These are phyloP conservation scores for Mongoloraphidia duomilia DNA, from an alignment of 2,888 invertebrate genomes.

Conservation along the genomic window DNA sequence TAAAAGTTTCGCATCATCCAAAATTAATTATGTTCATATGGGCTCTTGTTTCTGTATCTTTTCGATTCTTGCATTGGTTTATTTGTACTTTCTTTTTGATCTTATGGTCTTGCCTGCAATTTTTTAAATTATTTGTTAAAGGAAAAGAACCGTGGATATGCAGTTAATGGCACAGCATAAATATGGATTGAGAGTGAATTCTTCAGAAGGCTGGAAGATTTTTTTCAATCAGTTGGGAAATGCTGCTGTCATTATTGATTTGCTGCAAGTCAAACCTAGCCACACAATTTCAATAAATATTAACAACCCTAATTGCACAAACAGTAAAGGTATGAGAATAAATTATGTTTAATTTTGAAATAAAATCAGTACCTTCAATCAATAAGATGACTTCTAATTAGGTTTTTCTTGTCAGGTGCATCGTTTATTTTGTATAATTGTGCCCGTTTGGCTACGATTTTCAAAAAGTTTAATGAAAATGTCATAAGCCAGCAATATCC, in stretches of 20 bases:
- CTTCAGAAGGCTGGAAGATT: conserved; percentile 35
- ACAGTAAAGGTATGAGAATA: conserved; percentile 34
- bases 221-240: conserved; percentile 45
- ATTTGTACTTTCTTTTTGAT: conserved; percentile 5
- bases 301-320: conserved; percentile 30
- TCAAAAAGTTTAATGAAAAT: conserved; percentile 45
- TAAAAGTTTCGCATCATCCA: too few relatives aligned
- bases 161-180: conserved; percentile 53
- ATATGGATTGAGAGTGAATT: conserved; percentile 40
- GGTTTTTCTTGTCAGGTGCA: conserved; percentile 38
- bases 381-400: conserved; percentile 8
- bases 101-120: not conserved
- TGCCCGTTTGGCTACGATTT: conserved; percentile 51
- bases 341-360: conserved; percentile 6
- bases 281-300: conserved; percentile 41
- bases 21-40: too few relatives aligned
- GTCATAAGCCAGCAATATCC: conserved; percentile 42
- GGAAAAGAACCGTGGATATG: conserved; percentile 46
- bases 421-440: conserved; percentile 66
- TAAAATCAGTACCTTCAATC: conserved; percentile 16
- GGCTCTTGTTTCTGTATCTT: not conserved
- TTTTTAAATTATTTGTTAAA: conserved; percentile 18
- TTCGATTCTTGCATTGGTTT: not conserved
- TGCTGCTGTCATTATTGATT: conserved; percentile 51
- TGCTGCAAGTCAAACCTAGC: conserved; percentile 50